Evolutionary conservation across 2,888 invertebrate genomes (phyloP), one percentile per base, ranked within the genome.

Genomic region (Rutpela maculata): DNA sequence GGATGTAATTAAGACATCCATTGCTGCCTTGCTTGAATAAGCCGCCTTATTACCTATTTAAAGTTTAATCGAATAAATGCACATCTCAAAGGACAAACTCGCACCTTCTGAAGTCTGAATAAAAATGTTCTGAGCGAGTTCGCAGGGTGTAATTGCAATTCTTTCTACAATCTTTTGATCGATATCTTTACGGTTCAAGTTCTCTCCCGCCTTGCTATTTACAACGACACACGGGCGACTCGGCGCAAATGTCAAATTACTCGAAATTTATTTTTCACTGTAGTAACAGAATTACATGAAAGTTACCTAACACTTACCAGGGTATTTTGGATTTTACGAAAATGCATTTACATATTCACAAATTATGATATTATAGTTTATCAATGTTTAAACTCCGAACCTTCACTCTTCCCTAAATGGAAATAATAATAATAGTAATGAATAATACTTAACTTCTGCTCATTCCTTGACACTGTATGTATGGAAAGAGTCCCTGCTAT

Each of bases 21-120:
- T 62, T 56, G 57, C 50, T 60, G 50, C 57, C 59, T 26, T 50
- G 50, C 50, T 11, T n/a, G 38, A 38, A 43, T 62, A 57, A 50
- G 59, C 77, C 65, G 38, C 65, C 59, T 63, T 55, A 70, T 38
- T 65, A 55, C 55, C 66, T 62, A 59, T 66, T 74, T 50, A 57
- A 66, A 77, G 59, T 66, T 35, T 70, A 70, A 77, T 74, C 60
- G 74, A 59, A 70, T 68, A 70, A 74, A 74, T 60, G 55, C 69
- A n/a, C 59, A 35, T 66, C 43, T 72, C 62, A 76, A 76, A 72
- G 76, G 62, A 59, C 57, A 38, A 59, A 59, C 56, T 19, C 65
- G 65, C 75, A 75, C 74, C 77, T 77, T 66, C 62, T 50, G 68
- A 17, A 74, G 65, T 35, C 65, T 22, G 68, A 74, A 74, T 66